Percentiles rank a stretch among this genome's conserved stretches.
phyloP scores from a whole-genome alignment of 2,888 invertebrate species.

The Junonia oenone region DNA sequence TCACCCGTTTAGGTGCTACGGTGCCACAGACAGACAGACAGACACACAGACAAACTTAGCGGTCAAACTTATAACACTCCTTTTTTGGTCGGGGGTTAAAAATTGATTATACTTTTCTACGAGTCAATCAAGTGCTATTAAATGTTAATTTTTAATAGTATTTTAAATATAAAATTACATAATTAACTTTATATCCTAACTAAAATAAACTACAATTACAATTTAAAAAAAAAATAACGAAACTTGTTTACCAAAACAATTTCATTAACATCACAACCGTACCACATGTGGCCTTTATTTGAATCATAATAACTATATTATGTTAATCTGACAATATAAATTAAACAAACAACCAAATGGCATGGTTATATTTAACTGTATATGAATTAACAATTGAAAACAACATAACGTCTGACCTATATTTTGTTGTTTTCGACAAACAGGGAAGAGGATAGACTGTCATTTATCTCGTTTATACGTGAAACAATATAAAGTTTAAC shows the following conservation, averaged over 20 bases:
- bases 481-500: background rate
- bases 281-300: background rate
- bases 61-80: no score
- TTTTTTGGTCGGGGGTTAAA: no score
- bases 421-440: slow-evolving; percentile 9
- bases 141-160: no score
- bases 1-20: no score
- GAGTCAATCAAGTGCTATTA: no score
- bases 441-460: background rate
- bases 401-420: slow-evolving; percentile 25
- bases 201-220: background rate
- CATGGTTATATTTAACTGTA: no score
- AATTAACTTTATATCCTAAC: background rate
- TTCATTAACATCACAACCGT: background rate
- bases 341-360: background rate
- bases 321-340: background rate
- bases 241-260: background rate
- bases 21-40: no score
- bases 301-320: slow-evolving; percentile 2
- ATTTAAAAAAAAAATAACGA: background rate
- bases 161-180: no score
- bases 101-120: no score
- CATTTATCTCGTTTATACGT: background rate
- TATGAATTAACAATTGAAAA: slow-evolving; percentile 8
- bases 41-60: no score